Conservation (phyloP, 2,888 invertebrate species). For the Anoplius nigerrimus region DNA sequence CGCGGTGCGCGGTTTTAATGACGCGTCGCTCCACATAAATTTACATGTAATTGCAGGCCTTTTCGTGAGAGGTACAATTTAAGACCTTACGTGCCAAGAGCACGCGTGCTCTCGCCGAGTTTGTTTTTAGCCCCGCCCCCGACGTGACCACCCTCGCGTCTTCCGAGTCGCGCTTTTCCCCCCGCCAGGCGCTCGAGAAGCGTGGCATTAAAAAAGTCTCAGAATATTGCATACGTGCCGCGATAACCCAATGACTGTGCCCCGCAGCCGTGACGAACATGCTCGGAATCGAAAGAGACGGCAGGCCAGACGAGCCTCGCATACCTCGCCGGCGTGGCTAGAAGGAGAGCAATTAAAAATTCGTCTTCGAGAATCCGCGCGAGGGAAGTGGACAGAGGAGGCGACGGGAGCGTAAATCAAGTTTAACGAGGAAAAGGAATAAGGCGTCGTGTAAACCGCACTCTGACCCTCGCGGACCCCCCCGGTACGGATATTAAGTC, state of each 20-base stretch:
- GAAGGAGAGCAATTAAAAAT: slow-evolving; percentile 11
- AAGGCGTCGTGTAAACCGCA: slow-evolving; percentile 18
- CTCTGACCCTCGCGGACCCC: not conserved
- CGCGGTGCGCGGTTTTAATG: slow-evolving; percentile 70
- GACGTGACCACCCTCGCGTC: slow-evolving; percentile 37
- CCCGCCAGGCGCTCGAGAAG: too few relatives aligned
- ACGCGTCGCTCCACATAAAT: slow-evolving; percentile 70
- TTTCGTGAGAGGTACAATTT: slow-evolving; percentile 68
- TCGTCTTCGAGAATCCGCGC: not conserved
- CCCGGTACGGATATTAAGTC: slow-evolving; percentile 46
- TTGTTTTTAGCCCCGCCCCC: slow-evolving; percentile 24
- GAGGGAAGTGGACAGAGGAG: not conserved
- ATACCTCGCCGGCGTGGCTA: too few relatives aligned
- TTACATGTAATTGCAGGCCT: slow-evolving; percentile 72
- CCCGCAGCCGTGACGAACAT: too few relatives aligned
- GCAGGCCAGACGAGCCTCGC: too few relatives aligned
- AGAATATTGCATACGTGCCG: slow-evolving; percentile 17
- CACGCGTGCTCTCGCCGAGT: slow-evolving; percentile 11
- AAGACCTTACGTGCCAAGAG: slow-evolving; percentile 39
- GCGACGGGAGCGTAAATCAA: slow-evolving; percentile 33
- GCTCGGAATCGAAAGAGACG: not conserved
- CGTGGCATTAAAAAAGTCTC: slow-evolving; percentile 17
- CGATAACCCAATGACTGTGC: too few relatives aligned
- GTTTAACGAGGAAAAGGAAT: slow-evolving; percentile 47
- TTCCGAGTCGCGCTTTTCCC: slow-evolving; percentile 11